Base-by-base conservation (phyloP, 2,888 invertebrate species). In the Sisyra terminalis region DNA sequence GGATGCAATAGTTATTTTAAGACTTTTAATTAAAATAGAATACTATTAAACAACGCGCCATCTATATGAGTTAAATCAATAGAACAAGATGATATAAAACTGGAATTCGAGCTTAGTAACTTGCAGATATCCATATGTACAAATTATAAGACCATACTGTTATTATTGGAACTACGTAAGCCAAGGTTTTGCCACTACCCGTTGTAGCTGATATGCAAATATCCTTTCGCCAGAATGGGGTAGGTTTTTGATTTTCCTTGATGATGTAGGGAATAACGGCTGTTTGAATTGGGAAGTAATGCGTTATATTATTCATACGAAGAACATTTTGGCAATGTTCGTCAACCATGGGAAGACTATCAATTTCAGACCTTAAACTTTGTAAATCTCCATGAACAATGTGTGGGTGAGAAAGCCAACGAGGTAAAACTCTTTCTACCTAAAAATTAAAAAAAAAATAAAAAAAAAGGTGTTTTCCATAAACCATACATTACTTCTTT, bases 181-280 rank as follows among this genome's bases (percentile, higher is more conserved):
- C 82, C 45, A 97, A 63, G 1, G 97, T 97, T 68, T 97, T 97
- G 14, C 97, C 97, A 67, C 93, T 94, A 13, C 94, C 96, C 2
- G 97, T 97, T 1, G 97, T 94, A 13, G 96, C 93, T 34, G 92
- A 93, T 18, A 98, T 88, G 64, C 97, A 97, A 41, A 94, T 69
- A 60, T 98, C 97, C 50, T 81, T 73, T 0, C 89, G 84, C 64
- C 85, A 76, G 51, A 80, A 68, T 18, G 70, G 65, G 52, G 65
- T 56, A 44, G 75, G 67, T 49, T 73, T 64, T 47, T 66, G 57
- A 49, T 77, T 69, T 47, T 73, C 72, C 51, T 74, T 61, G 29
- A 87, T 57, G 40, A 90, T 65, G 70, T 80, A 86, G 3, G 84
- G 82, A 48, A 90, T 74, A 0, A 87, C 76, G 55, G 72, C 67